These are phyloP conservation scores for Petrocephalus microphthalmus DNA, from an alignment of 2,113 vertebrate genomes.

Conservation along the genomic window DNA sequence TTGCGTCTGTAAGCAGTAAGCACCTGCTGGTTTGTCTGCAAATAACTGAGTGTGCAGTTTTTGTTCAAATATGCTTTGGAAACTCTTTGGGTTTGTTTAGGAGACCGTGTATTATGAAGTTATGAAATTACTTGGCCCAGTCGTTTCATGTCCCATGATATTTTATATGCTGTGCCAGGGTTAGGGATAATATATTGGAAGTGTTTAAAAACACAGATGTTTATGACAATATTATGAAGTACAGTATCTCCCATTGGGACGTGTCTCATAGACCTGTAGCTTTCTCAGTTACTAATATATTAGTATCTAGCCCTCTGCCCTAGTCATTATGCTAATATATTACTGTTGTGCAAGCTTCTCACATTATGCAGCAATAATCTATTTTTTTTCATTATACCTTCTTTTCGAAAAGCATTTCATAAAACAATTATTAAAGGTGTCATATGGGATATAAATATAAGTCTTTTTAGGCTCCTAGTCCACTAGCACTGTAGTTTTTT, in stretches of 20 bases:
- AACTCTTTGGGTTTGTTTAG: neutral
- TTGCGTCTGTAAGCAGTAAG: neutral
- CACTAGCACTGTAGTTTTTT: neutral
- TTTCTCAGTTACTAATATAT: conserved; percentile 12
- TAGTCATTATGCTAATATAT: conserved; percentile 25
- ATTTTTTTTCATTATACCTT: neutral
- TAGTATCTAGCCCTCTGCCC: neutral
- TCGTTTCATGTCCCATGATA: neutral
- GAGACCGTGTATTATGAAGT: neutral
- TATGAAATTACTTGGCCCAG: neutral
- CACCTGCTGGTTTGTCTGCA: neutral
- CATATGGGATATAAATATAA: conserved; percentile 22
- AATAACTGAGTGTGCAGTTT: neutral
- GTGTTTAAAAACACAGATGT: conserved; percentile 23
- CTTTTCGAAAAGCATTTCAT: conserved; percentile 10
- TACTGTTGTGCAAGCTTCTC: conserved; percentile 13
- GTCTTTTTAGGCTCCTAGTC: conserved; percentile 23
- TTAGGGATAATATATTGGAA: conserved; percentile 13
- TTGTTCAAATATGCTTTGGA: neutral
- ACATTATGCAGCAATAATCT: conserved; percentile 3
- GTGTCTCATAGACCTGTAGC: neutral
- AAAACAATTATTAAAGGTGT: conserved; percentile 24
- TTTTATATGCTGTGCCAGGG: neutral
- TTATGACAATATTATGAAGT: neutral
- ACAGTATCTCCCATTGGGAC: neutral